Conservation (phyloP, 2,888 invertebrate genomes). For the Neocrepidodera transversa region DNA sequence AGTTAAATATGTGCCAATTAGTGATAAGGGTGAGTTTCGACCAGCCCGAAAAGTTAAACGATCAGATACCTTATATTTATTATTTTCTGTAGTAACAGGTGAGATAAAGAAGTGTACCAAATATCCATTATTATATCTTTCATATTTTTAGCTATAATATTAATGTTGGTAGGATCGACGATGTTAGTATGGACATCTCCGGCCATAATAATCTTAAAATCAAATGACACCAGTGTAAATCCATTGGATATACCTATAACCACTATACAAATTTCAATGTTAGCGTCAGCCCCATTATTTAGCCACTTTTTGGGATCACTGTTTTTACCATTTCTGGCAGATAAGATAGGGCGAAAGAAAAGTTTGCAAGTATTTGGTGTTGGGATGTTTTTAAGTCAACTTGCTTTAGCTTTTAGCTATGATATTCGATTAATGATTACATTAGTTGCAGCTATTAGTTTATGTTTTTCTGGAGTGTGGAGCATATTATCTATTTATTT, state of each 20-base stretch:
- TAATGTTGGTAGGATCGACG: constrained; percentile 2
- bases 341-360: constrained; percentile 67
- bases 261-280: constrained; percentile 34
- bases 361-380: constrained; percentile 68
- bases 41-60: too few species aligned
- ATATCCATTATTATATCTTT: too few species aligned
- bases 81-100: too few species aligned
- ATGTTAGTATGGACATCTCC: constrained; percentile 39
- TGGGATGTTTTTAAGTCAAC: constrained; percentile 66
- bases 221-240: constrained; percentile 30
- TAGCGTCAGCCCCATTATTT: constrained; percentile 33
- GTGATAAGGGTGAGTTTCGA: too few species aligned
- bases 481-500: background rate
- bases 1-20: too few species aligned
- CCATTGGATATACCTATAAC: constrained; percentile 36
- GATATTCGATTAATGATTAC: constrained; percentile 3
- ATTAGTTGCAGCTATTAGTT: background rate
- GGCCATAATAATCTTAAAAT: constrained; percentile 34
- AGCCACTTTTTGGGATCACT: constrained; percentile 33
- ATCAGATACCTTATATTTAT: too few species aligned
- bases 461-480: too few species aligned
- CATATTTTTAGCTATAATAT: too few species aligned
- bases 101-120: too few species aligned
- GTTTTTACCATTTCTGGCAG: constrained; percentile 27
- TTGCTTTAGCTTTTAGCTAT: constrained; percentile 31